Evolutionary conservation across 2,113 vertebrate genomes (phyloP).

Genomic region (Ancistrus triradiatus): DNA sequence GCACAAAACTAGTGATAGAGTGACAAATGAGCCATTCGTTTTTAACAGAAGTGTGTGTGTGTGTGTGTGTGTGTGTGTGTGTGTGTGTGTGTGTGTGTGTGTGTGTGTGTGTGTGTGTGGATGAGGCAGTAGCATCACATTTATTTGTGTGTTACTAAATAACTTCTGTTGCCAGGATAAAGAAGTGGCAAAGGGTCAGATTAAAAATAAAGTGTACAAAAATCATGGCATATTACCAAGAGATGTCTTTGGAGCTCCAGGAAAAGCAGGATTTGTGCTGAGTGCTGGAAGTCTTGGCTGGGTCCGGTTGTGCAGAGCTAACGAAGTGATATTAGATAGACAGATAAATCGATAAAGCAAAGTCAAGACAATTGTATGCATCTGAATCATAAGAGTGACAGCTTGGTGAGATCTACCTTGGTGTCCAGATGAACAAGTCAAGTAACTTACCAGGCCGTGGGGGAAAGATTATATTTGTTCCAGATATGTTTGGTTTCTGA

Average conservation of each 20-base stretch:
- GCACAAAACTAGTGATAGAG: slow-evolving; percentile 16
- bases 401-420: neutral
- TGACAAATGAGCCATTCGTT: neutral
- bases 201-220: neutral
- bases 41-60: slow-evolving; percentile 1
- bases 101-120: neutral
- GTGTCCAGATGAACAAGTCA: neutral
- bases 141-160: slow-evolving; percentile 29
- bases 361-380: too few relatives aligned
- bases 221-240: slow-evolving; percentile 57
- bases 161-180: neutral
- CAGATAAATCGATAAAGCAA: neutral
- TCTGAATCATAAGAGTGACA: neutral
- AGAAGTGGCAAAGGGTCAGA: neutral
- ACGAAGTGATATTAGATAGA: slow-evolving; percentile 2
- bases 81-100: slow-evolving; percentile 1
- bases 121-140: slow-evolving; percentile 2
- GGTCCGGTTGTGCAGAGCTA: slow-evolving; percentile 61
- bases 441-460: slow-evolving; percentile 56
- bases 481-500: slow-evolving; percentile 53
- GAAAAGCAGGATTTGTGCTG: slow-evolving; percentile 44
- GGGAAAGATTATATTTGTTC: slow-evolving; percentile 48
- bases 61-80: neutral
- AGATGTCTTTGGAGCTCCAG: slow-evolving; percentile 56
- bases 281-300: slow-evolving; percentile 34